Evolutionary conservation across 2,888 invertebrate species (phyloP).

Genomic region (Agonopterix subpropinquella): DNA sequence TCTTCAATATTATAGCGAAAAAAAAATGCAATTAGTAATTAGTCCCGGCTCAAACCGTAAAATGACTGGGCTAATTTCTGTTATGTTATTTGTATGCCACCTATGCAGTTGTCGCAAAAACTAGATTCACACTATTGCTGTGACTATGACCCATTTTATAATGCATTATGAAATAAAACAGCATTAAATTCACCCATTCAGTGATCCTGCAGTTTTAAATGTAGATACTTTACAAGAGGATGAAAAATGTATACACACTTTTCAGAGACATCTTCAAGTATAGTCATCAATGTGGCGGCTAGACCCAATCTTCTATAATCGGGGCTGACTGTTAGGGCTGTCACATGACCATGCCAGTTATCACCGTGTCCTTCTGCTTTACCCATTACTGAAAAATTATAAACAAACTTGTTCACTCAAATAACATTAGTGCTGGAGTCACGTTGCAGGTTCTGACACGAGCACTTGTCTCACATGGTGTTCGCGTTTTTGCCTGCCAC

Average conservation of each 20-base stretch:
- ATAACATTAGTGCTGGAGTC: neutral
- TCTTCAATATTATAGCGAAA: too few relatives aligned
- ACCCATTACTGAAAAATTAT: constrained; percentile 90
- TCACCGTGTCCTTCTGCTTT: constrained; percentile 97
- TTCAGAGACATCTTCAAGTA: constrained; percentile 96
- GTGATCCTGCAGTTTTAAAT: neutral
- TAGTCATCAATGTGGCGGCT: constrained; percentile 95
- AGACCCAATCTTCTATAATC: constrained; percentile 94
- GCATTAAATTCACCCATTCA: neutral
- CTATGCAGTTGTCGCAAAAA: too few relatives aligned
- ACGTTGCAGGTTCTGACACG: too few relatives aligned
- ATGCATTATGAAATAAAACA: neutral
- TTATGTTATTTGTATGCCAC: too few relatives aligned
- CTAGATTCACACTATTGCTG: too few relatives aligned
- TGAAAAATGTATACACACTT: constrained; percentile 69
- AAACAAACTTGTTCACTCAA: neutral
- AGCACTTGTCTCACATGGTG: too few relatives aligned
- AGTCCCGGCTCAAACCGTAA: too few relatives aligned
- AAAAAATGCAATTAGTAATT: too few relatives aligned
- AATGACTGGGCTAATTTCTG: too few relatives aligned
- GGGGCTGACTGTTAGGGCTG: constrained; percentile 96
- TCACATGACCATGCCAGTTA: constrained; percentile 99
- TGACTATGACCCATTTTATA: too few relatives aligned
- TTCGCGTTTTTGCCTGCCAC: too few relatives aligned
- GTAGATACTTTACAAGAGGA: neutral